Evolutionary conservation across 2,113 vertebrate species (phyloP), one percentile per base, ranked within the genome.

Genomic region (Syrrhaptes paradoxus): DNA sequence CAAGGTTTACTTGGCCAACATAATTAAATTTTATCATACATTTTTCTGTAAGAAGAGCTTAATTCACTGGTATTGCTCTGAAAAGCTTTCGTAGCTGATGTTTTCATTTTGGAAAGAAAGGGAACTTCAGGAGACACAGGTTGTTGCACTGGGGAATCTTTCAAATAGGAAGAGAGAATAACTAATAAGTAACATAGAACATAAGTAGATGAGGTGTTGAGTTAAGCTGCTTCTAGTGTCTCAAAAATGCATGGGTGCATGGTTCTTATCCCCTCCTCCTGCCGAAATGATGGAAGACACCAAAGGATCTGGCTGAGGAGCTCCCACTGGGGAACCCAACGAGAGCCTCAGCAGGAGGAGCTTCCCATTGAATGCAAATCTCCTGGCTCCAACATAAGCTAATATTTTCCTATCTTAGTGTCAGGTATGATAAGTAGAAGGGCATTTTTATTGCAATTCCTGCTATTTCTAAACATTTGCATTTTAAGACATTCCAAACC

Each of bases 11-110:
- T 94, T 95, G 70, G 65, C 94, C 49, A 29, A 46, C 28, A 5
- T 92, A 95, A 97, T 97, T 94, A 96, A 94, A 83, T 88, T 85
- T 85, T 91, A 81, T 91, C 82, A 77, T 90, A 75, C 87, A 94
- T 95, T 96, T 96, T 82, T 83, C 83, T 82, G n/a, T 93, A 96
- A 85, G 71, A 80, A 81, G 65, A 84, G 57, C 71, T 84, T 97
- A 86, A 96, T 89, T 95, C 71, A 78, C 61, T 13, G 5, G 18
- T 76, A 85, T 79, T 93, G 76, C 73, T 94, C 94, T 94, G 73
- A 82, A 94, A 75, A 91, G 93, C 91, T 78, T 86, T 91, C 87
- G 54, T 62, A 90, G 52, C 46, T 66, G 76, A 89, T 77, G 26
- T 52, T 97, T 96, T 89, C 68, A 75, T 90, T 82, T 67, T 66